Evolutionary conservation across 2,113 vertebrate species (phyloP), one percentile per base, ranked within the genome.

Genomic region (Salvator merianae): DNA sequence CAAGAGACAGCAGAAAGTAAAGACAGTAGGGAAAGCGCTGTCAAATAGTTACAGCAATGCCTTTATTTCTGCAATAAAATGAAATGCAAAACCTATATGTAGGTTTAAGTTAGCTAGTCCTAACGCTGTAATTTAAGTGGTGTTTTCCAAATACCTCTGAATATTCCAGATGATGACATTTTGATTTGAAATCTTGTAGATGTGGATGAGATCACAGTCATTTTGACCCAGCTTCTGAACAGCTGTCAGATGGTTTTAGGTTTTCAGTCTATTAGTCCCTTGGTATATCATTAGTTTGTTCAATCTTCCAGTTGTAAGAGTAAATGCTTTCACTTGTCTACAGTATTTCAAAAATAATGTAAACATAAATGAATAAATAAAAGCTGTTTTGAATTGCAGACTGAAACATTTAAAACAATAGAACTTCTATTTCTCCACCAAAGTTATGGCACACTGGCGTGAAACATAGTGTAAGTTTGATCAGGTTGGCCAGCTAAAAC

Each of bases 161-260:
- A 72, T 63, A 36, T 86, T 70, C 53, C 12, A 77, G 77, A 82
- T 82, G 66, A 63, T 86, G 65, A 82, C 71, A 59, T 82, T 71
- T 77, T 82, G 66, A 71, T 82, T 50, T 81, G n/a, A 78, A 79
- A 62, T 86, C 68, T 65, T 78, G 18, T 84, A 72, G 34, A 78
- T 78, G 66, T 20, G 55, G 47, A 0, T 5, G 79, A 81, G n/a
- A 43, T 88, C 72, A 55, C 53, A 77, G 34, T 77, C n/a, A 72
- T 71, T 86, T 86, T 82, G 73, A 82, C 16, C 14, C 53, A 65
- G 32, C 74, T 79, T 4, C 16, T 68, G 36, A 26, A 85, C 81
- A 53, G 22, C 40, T 40, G 0, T 73, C 62, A 85, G 79, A 75
- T 77, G 50, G 68, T 65, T 84, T 70, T 76, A 88, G 70, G 34